phyloP scores from a whole-genome alignment of 2,113 vertebrate genomes.

The Sinocyclocheilus maitianheensis region DNA sequence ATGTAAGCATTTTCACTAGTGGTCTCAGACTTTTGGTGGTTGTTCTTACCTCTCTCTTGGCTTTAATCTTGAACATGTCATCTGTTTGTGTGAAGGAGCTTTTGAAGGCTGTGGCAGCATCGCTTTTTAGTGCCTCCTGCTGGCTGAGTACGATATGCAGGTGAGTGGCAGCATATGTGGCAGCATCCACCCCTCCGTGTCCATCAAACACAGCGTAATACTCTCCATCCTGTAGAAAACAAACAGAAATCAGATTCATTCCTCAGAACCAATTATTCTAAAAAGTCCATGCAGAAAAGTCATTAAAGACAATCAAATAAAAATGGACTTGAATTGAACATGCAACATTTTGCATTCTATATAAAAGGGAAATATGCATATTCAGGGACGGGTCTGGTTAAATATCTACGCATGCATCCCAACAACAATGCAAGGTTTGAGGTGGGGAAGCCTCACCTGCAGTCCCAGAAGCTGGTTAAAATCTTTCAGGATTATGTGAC shows the following conservation, averaged over 20 bases:
- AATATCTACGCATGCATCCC: background rate
- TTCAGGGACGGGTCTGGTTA: background rate
- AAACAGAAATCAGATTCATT: background rate
- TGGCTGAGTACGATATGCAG: constrained; percentile 81
- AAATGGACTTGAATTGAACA: background rate
- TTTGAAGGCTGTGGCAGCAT: constrained; percentile 79
- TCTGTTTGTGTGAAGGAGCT: constrained; percentile 83
- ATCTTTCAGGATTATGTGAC: constrained; percentile 80
- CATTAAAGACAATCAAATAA: no score
- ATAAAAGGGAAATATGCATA: background rate
- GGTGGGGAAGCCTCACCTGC: constrained; percentile 66
- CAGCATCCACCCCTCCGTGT: constrained; percentile 91
- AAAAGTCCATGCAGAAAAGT: background rate
- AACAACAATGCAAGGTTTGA: background rate
- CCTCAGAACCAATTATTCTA: background rate
- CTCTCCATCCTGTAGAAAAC: constrained; percentile 76
- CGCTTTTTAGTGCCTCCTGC: constrained; percentile 73
- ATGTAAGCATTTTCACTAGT: background rate
- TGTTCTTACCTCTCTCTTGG: constrained; percentile 84
- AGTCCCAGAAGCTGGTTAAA: constrained; percentile 90
- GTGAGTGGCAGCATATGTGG: constrained; percentile 83
- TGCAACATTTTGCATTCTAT: background rate
- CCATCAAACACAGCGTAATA: constrained; percentile 95
- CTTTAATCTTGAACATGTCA: constrained; percentile 87
- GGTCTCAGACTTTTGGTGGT: background rate